Percentiles rank a stretch among this genome's conserved stretches.
Evolutionary conservation across 2,797 vertebrate species (phyloP).

Genomic region (Falco biarmicus): DNA sequence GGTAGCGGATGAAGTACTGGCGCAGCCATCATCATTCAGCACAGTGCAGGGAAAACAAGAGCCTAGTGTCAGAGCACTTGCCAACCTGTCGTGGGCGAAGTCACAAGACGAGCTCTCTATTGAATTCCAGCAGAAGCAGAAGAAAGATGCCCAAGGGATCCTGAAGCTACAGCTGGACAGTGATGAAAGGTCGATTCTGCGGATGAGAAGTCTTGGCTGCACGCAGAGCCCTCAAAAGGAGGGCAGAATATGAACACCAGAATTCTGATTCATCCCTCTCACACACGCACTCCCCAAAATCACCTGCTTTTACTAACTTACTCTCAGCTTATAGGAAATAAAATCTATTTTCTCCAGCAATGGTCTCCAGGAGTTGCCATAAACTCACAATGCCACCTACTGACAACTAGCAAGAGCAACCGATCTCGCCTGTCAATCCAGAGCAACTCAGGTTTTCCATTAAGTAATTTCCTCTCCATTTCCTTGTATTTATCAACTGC

Average conservation of each 20-base stretch:
- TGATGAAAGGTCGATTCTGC: not conserved
- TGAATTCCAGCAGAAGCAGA: not conserved
- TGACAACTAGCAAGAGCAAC: not conserved
- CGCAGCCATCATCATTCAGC: not conserved
- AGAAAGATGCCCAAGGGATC: not conserved
- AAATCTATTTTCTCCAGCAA: not conserved
- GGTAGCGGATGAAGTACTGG: not conserved
- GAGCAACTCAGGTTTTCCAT: conserved; percentile 35
- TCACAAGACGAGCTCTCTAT: not conserved
- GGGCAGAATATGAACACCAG: not conserved
- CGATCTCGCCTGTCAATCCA: not conserved
- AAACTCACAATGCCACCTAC: conserved; percentile 45
- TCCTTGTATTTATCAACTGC: conserved; percentile 39
- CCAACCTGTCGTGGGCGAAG: not conserved
- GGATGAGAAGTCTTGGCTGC: not conserved
- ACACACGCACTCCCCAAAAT: not conserved
- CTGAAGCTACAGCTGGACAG: not conserved
- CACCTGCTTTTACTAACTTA: not conserved
- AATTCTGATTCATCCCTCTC: not conserved
- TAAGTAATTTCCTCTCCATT: conserved; percentile 46
- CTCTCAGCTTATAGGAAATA: not conserved
- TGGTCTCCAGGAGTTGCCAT: not conserved
- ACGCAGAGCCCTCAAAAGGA: not conserved
- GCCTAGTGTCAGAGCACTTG: not conserved
- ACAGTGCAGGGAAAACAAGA: conserved; percentile 7